Conservation (phyloP, 2,113 vertebrate genomes). For the Pedetes capensis region DNA sequence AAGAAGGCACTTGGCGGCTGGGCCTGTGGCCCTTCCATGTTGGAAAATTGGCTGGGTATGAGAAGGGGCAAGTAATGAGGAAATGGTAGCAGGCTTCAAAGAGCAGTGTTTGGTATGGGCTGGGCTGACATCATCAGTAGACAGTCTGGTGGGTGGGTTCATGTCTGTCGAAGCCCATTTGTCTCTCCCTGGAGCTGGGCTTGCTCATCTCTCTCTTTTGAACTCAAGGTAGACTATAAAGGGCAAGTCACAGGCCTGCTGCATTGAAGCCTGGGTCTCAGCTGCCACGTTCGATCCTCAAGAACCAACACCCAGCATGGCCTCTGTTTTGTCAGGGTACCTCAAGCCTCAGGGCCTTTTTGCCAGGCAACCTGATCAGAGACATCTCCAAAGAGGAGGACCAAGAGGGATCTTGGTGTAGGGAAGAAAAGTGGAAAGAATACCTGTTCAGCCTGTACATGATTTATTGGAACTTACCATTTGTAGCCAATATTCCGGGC, state of each 20-base stretch:
- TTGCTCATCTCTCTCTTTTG: not conserved
- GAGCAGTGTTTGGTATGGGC: not conserved
- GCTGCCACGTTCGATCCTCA: not conserved
- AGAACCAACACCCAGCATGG: not conserved
- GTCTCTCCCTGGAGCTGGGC: not conserved
- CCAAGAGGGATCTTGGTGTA: too few relatives aligned
- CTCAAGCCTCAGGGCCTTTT: not conserved
- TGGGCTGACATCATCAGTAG: not conserved
- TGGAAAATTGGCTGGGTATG: constrained; percentile 59
- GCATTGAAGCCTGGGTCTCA: not conserved
- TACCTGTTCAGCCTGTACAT: rapidly evolving
- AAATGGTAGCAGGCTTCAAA: constrained; percentile 40
- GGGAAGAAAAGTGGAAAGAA: too few relatives aligned
- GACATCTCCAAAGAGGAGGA: not conserved
- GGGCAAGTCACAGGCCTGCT: not conserved
- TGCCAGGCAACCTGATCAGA: not conserved
- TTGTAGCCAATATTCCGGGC: not conserved
- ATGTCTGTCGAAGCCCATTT: not conserved
- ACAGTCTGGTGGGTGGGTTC: constrained; percentile 34
- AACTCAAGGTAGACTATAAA: constrained; percentile 5
- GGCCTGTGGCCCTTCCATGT: not conserved
- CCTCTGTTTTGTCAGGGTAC: not conserved
- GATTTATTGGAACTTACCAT: not conserved
- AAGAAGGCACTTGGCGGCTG: constrained; percentile 34
- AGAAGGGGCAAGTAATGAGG: constrained; percentile 58